Evolutionary conservation across 2,113 vertebrate species (phyloP), one percentile per base, ranked within the genome.

Genomic region (Psettodes erumei): DNA sequence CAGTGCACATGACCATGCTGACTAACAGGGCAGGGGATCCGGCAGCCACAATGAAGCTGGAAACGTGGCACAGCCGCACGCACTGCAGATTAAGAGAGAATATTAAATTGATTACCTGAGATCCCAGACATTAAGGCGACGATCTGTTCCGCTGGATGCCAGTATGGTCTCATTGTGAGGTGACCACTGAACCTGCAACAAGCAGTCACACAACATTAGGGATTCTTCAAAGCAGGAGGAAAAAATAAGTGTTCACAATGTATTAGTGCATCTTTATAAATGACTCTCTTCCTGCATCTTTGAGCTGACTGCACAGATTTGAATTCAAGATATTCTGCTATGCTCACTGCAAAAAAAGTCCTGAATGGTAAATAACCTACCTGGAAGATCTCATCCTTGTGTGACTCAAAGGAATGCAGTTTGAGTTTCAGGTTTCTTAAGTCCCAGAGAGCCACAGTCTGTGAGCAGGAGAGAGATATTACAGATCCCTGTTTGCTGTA

Each of bases 301-400:
- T 63, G 8, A n/a, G 38, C 6, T 10, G 6, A 56, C 9, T 28
- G 2, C 1, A 43, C 37, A 54, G 27, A 55, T 48, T 13, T 76
- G 5, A n/a, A 65, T 19, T 21, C 1, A 59, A 12, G 3, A 40
- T 18, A 43, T 15, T 3, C 35, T 23, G 7, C 28, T 19, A 6
- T 42, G 1, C 9, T 59, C 11, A 21, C 64, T 42, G 70, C 1
- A 58, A 33, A 51, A 19, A 43, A 59, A 23, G 6, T 12, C 10
- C 28, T 2, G 18, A 21, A 23, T 3, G 11, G 23, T 40, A 59
- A 62, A 43, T 23, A 18, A 21, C 67, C 60, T 95, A 98, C 97
- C 95, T 98, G 97, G 87, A 98, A 98, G 93, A 98, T 98, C 92
- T 98, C 96, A 85, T 98, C 97, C 92, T 97, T 97, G 90, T 98